These are phyloP conservation scores for Dendroctonus ponderosae DNA, from an alignment of 1,140 invertebrate genomes.

Conservation along the genomic window DNA sequence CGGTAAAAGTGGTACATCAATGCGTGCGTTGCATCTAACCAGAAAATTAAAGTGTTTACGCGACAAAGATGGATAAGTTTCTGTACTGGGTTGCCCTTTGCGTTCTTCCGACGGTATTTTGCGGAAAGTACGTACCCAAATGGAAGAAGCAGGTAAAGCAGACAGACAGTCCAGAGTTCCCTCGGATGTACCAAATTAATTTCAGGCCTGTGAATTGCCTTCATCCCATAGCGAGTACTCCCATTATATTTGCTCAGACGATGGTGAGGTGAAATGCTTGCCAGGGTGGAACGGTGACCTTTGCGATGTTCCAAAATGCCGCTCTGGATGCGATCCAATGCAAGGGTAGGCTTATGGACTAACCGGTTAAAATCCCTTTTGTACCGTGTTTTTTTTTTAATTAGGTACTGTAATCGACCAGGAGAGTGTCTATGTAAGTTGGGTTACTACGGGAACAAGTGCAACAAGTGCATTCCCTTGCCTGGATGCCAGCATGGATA, in stretches of 20 bases:
- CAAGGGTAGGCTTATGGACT: constrained; percentile 62
- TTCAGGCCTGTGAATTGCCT: constrained; percentile 75
- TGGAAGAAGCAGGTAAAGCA: constrained; percentile 74
- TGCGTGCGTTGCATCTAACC: no score
- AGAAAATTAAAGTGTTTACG: neutral
- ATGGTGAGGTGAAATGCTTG: constrained; percentile 87
- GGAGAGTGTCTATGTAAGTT: constrained; percentile 80
- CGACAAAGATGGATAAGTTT: constrained; percentile 11
- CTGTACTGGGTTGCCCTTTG: constrained; percentile 30
- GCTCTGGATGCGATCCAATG: constrained; percentile 83
- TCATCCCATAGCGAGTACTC: constrained; percentile 85
- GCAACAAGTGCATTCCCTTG: constrained; percentile 80
- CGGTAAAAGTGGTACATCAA: constrained; percentile 1
- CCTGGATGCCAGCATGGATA: constrained; percentile 83
- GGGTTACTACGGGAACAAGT: constrained; percentile 78
- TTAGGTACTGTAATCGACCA: constrained; percentile 78
- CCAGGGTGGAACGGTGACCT: constrained; percentile 90
- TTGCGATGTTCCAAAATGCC: constrained; percentile 88
- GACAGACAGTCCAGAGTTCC: neutral
- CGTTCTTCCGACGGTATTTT: constrained; percentile 25
- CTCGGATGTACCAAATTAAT: neutral
- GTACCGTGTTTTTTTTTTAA: neutral
- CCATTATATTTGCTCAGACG: constrained; percentile 88
- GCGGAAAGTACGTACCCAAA: constrained; percentile 69
- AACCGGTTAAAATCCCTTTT: neutral